A percentile compares a stretch with the other conserved stretches of the same genome.
Conservation (phyloP, 2,797 vertebrate species). For the Cetoscarus ocellatus region DNA sequence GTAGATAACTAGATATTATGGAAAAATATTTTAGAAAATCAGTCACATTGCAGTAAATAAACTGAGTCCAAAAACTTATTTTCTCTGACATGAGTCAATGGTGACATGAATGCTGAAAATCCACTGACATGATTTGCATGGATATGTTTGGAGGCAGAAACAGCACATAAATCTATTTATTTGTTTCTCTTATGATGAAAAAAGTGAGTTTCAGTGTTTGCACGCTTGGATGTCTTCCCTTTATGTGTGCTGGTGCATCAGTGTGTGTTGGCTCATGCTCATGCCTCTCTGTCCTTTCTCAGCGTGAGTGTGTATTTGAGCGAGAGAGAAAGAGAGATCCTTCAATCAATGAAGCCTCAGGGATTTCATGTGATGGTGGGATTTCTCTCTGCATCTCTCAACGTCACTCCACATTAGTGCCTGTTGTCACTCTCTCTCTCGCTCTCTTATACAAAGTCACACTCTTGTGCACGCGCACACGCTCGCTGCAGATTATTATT, state of each 20-base stretch:
- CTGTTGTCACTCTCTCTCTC: constrained; percentile 15
- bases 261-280: not conserved
- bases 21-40: no score
- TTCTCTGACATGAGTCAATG: no score
- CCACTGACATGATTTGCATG: no score
- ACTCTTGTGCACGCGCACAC: constrained; percentile 6
- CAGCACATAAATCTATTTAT: no score
- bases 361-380: constrained; percentile 39
- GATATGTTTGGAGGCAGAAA: no score
- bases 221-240: not conserved
- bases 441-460: not conserved
- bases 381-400: constrained; percentile 39
- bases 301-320: not conserved
- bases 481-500: constrained; percentile 54
- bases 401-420: constrained; percentile 35
- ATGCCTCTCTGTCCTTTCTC: not conserved
- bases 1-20: no score
- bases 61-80: no score
- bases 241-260: not conserved
- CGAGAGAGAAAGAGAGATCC: not conserved
- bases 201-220: not conserved
- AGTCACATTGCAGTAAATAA: no score
- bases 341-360: constrained; percentile 47
- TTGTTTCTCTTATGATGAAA: not conserved
- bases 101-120: no score